phyloP scores from a whole-genome alignment of 2,113 vertebrate species.

The Castor canadensis region DNA sequence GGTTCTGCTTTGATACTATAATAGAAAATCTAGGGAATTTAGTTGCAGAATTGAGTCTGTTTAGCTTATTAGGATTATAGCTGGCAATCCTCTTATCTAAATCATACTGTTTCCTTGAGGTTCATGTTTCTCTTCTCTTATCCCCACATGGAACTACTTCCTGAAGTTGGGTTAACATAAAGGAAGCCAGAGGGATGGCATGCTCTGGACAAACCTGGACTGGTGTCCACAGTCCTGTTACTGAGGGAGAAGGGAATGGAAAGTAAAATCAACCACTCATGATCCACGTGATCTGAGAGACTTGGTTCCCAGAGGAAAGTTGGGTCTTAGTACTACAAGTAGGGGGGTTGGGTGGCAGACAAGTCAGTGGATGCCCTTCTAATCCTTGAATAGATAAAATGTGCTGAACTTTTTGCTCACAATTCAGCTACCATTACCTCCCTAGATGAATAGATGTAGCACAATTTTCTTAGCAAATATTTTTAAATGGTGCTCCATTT shows the following conservation, averaged over 20 bases:
- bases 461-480: slow-evolving; percentile 13
- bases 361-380: neutral
- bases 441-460: neutral
- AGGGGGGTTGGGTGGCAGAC: neutral
- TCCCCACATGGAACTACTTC: no score
- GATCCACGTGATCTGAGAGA: neutral
- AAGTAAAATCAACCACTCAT: neutral
- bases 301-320: neutral
- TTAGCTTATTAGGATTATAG: no score
- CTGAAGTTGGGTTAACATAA: no score
- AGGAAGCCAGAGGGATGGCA: neutral
- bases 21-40: no score
- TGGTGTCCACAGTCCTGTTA: neutral
- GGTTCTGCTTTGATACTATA: no score
- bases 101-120: no score
- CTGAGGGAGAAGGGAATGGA: neutral
- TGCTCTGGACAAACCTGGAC: neutral
- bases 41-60: no score
- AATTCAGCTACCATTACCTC: neutral
- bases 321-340: neutral
- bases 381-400: neutral
- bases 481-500: neutral
- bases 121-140: neutral
- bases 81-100: no score
- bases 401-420: neutral